Evolutionary conservation across 2,888 invertebrate species (phyloP), one percentile per base, ranked within the genome.

Genomic region (Torymus auratus): DNA sequence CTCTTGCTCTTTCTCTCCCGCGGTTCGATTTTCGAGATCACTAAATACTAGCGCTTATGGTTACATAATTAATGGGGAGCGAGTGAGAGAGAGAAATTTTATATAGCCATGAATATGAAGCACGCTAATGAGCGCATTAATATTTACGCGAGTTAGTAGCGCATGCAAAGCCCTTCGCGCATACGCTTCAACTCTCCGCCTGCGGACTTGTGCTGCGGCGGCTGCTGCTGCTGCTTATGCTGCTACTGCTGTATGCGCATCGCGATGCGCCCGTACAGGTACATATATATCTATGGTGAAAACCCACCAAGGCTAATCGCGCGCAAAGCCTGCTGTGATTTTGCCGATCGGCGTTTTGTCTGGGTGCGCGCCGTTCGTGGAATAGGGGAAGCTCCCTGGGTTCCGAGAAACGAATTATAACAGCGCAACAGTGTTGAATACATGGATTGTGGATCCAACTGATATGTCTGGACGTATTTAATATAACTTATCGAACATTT

Each of bases 71-170:
- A 86, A 88, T 86, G 84, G 84, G 78, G 80, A 41, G 41, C 41
- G 41, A 41, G 41, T 7, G 41, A 41, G 41, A 41, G 41, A 41
- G 41, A 85, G 85, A 53, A 68, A 77, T 82, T 76, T 87, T 88
- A 85, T 88, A 85, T 85, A 83, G 41, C 70, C 85, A 87, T 87
- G 86, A 88, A 87, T 87, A 88, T 86, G 86, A 88, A 87, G 85
- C 83, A 74, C 73, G 83, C 83, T 87, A 87, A 88, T 88, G 86
- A 88, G 86, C 83, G 84, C 85, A 86, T 88, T 88, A 87, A 87
- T 87, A 87, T 86, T 85, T 86, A 84, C 82, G 80, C 72, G 79
- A 81, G 83, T 81, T 82, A 78, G 79, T 61, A 52, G 78, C 72
- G 65, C 52, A 72, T 75, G 73, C 78, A 82, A 80, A 84, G 81